Evolutionary conservation across 2,888 invertebrate species (phyloP), one percentile per base, ranked within the genome.

Genomic region (Epiperipatus broadwayi): DNA sequence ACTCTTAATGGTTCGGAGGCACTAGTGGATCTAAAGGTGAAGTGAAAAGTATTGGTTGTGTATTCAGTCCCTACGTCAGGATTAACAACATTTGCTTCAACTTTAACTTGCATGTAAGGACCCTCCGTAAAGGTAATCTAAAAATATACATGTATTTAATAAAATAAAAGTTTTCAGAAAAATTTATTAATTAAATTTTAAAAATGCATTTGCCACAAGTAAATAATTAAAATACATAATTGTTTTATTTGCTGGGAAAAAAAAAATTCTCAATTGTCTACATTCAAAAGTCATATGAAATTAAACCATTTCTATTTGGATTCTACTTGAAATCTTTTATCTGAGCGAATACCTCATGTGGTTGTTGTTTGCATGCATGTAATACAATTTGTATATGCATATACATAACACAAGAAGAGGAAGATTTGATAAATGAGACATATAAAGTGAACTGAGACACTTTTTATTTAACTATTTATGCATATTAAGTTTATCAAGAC

Each of bases 21-120:
- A 34, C 63, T 59, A 1, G 61, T 57, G 1, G 66, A 60, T 43
- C 66, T 61, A 52, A 71, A 75, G 1, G 76, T 76, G 50, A 72
- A 75, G 51, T 77, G 71, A 50, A 79, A 76, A n/a, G 70, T 66
- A 57, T 78, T 78, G 2, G 77, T 72, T 3, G 75, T 72, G 19
- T 66, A 62, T 43, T 64, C 65, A 35, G 59, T 55, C 5, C 68
- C 69, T 0, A 66, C 66, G 22, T 58, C 53, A 0, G 73, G 65
- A 52, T 75, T 65, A 38, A 67, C 64, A 16, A 73, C 70, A 54
- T 75, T 72, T 1, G 74, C 75, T 45, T 71, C 68, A 0, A 76
- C 73, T 47, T 70, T 67, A 31, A 76, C 64, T 58, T 76, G 73
- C 43, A 77, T 58, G 43, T 54, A 56, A 21, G 58, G 50, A 2